These are phyloP conservation scores for Leucophora obtusa DNA, from an alignment of 2,888 invertebrate genomes.

Conservation along the genomic window DNA sequence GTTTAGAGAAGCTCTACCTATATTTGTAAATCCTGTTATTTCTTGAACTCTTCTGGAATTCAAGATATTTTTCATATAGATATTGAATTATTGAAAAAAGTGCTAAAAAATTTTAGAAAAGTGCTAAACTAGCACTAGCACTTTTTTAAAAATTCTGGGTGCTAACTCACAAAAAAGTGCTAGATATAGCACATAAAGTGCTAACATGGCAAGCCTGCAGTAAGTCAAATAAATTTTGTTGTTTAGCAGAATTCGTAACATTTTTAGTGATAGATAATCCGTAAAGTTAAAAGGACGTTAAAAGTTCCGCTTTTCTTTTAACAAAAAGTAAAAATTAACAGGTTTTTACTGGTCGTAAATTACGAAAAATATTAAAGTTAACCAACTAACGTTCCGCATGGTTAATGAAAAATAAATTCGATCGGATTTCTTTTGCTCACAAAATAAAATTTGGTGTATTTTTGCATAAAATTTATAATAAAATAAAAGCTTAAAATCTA, in stretches of 20 bases:
- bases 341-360: conserved; percentile 8
- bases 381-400: conserved; percentile 38
- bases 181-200: too few relatives aligned
- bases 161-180: too few relatives aligned
- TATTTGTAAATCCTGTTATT: too few relatives aligned
- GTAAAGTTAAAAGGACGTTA: conserved; percentile 40
- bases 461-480: not conserved
- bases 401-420: conserved; percentile 32
- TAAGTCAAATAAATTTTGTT: too few relatives aligned
- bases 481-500: not conserved
- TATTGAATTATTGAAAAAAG: too few relatives aligned
- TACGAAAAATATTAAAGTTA: conserved; percentile 44
- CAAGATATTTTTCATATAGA: too few relatives aligned
- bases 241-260: conserved; percentile 23
- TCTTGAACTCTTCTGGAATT: too few relatives aligned
- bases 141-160: too few relatives aligned
- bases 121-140: too few relatives aligned
- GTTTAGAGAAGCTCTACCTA: too few relatives aligned
- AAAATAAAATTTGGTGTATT: not conserved
- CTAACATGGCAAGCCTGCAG: too few relatives aligned
- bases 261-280: conserved; percentile 49
- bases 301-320: conserved; percentile 28
- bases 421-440: conserved; percentile 42
- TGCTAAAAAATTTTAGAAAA: too few relatives aligned
- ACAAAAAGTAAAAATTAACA: conserved; percentile 11